These are phyloP conservation scores for Limosa lapponica DNA, from an alignment of 2,797 vertebrate species.

Conservation along the genomic window DNA sequence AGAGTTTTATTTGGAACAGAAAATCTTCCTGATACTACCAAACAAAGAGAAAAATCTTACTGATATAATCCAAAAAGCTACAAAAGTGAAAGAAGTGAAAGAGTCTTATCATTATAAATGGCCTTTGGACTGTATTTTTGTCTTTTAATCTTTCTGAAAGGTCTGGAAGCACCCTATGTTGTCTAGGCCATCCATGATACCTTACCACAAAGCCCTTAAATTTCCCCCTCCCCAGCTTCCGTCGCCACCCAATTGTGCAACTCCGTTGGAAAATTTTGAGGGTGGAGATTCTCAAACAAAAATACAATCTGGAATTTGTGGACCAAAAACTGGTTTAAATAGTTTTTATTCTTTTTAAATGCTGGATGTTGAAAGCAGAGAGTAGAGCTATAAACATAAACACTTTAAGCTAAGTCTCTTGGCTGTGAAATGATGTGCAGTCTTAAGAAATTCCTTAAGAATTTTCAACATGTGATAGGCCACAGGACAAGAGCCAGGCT, in stretches of 20 bases:
- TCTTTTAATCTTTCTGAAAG: not conserved
- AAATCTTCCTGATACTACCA: not conserved
- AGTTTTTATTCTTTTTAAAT: not conserved
- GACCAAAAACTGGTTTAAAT: not conserved
- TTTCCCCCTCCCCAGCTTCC: not conserved
- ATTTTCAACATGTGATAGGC: not conserved
- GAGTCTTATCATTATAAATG: not conserved
- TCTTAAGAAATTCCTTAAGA: not conserved
- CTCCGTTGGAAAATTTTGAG: not conserved
- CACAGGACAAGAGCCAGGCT: not conserved
- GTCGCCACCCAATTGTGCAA: not conserved
- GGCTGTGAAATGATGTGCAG: not conserved
- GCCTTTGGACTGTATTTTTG: not conserved
- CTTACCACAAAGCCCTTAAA: not conserved
- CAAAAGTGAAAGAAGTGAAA: not conserved
- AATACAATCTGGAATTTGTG: not conserved
- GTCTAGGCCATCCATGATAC: not conserved
- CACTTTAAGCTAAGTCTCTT: not conserved
- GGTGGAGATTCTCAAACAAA: not conserved
- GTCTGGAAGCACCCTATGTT: not conserved
- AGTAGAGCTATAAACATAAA: not conserved
- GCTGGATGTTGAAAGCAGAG: not conserved
- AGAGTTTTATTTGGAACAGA: constrained; percentile 23
- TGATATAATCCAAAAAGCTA: not conserved
- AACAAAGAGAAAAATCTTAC: not conserved